Conservation (phyloP, 2,113 vertebrate genomes). For the Dinomys branickii region DNA sequence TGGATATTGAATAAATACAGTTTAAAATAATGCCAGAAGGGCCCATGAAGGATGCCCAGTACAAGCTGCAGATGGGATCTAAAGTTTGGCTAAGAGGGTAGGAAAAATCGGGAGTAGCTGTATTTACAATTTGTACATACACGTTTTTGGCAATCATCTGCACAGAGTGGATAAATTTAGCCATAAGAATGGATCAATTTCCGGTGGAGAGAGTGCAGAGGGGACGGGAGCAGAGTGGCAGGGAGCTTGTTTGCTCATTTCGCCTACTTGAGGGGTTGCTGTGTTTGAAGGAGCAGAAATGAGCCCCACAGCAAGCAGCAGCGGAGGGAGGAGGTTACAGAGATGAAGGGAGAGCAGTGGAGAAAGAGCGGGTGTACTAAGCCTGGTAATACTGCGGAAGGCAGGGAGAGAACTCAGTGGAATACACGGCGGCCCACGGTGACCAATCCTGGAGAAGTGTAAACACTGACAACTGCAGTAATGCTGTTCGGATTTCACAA, state of each 20-base stretch:
- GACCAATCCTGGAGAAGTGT: not conserved
- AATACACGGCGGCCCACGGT: not conserved
- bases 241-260: not conserved
- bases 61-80: not conserved
- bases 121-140: not conserved
- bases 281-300: not conserved
- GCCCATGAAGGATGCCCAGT: not conserved
- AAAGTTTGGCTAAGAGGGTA: not conserved
- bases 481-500: not conserved
- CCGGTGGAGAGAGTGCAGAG: not conserved
- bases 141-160: not conserved
- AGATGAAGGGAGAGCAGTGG: not conserved
- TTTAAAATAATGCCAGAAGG: not conserved
- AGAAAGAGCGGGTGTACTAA: not conserved
- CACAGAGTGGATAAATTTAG: not conserved
- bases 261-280: not conserved
- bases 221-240: not conserved
- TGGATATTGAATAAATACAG: not conserved
- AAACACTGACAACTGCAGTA: not conserved
- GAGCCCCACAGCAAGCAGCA: not conserved
- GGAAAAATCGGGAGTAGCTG: not conserved
- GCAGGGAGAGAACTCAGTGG: not conserved
- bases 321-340: not conserved
- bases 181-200: not conserved
- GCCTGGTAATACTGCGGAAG: not conserved